Base-by-base conservation (phyloP, 2,888 invertebrate species). In the Drosophila pullipes region DNA sequence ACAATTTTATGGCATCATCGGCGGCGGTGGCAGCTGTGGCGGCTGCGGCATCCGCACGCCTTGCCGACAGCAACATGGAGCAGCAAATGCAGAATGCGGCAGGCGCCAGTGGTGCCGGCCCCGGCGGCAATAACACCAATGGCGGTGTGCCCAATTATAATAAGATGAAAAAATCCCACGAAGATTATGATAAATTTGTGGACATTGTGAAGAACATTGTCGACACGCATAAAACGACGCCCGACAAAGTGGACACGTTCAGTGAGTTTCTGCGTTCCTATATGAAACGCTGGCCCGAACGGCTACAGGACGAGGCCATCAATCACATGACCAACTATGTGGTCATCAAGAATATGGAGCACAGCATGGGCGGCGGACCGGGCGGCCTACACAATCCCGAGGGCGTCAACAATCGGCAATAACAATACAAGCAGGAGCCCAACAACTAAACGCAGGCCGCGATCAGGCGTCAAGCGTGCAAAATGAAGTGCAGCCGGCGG, bases 181-280 rank as follows among this genome's bases (percentile, higher is more conserved):
- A 93, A 77, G 93, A 93, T 79, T 93, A 93, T 58, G 93, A 93
- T 53, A 93, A 93, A 68, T 91, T 93, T 61, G 93, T 93, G 57
- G 93, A 93, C 74, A 93, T 93, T 85, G 93, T 93, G n/a, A 93
- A 93, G 81, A 93, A 93, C 71, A 93, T 93, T 80, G 93, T 93
- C 53, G 93, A 93, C 76, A 92, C 91, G 65, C 93, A 93, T 68
- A 93, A 93, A 81, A 89, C 80, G 55, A 91, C 92, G 18, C 93
- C 93, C 13, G 93, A 93, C 49, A 93, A 93, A 65, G 91, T 93
- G 50, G 93, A 93, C 72, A 92, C 93, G 18, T 93, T 93, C 72
- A 91, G 92, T 47, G 93, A 93, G 76, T 93, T 93, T 53, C 89
- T 93, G 22, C 93, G 93, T 82, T 93, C 93, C 57, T 93, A 93